A percentile compares a stretch with the other conserved stretches of the same genome.
Conservation (phyloP, 2,113 vertebrate species). For the Lipotes vexillifer region DNA sequence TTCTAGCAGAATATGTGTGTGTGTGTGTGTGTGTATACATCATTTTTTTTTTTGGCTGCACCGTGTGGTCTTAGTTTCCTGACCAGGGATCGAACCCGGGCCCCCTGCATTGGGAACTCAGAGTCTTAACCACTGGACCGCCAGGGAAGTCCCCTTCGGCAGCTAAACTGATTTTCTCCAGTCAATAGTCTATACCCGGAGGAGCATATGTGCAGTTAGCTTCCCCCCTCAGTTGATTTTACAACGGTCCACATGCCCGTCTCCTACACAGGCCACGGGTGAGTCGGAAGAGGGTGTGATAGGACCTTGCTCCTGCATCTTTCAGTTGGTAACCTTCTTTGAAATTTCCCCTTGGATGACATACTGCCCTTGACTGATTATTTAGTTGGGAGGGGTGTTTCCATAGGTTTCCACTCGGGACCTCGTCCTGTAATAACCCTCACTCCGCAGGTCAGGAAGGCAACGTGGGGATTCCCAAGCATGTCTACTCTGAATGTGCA, state of each 20-base stretch:
- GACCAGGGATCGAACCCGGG: too few relatives aligned
- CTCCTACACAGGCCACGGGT: background rate
- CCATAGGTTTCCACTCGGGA: background rate
- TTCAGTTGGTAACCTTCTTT: background rate
- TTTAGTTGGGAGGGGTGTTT: background rate
- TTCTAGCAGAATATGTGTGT: too few relatives aligned
- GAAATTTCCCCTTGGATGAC: background rate
- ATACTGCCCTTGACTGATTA: background rate
- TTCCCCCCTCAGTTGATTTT: background rate
- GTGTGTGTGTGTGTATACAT: too few relatives aligned
- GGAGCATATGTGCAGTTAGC: background rate
- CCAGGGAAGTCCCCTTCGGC: background rate
- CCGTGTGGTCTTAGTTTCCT: too few relatives aligned
- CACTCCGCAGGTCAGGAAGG: background rate
- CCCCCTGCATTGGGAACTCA: too few relatives aligned
- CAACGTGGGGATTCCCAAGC: background rate
- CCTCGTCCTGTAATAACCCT: background rate
- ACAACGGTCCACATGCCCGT: background rate
- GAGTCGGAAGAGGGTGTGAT: background rate
- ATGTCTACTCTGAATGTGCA: background rate
- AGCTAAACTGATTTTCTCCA: background rate
- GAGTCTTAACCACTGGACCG: too few relatives aligned
- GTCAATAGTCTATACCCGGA: background rate
- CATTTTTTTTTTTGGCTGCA: too few relatives aligned
- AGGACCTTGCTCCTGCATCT: background rate